Evolutionary conservation across 2,888 invertebrate species (phyloP).

Genomic region (Phalera bucephala): DNA sequence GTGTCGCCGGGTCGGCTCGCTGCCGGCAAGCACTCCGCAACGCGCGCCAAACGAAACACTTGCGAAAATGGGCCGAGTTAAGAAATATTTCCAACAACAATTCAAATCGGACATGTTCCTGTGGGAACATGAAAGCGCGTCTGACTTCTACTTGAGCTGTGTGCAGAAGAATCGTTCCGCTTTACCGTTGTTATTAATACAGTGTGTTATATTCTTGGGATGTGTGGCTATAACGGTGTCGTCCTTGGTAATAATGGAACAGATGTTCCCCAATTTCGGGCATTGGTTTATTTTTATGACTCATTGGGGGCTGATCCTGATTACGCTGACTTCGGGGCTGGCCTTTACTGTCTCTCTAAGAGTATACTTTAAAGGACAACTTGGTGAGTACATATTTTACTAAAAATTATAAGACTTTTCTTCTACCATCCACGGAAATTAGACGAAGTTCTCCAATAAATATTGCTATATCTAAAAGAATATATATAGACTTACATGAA

Average conservation of each 20-base stretch:
- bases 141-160: constrained; percentile 58
- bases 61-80: constrained; percentile 51
- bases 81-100: constrained; percentile 55
- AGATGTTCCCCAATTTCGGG: constrained; percentile 13
- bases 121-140: constrained; percentile 48
- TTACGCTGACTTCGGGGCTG: constrained; percentile 48
- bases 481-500: no score
- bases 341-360: constrained; percentile 48
- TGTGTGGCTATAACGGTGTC: constrained; percentile 50
- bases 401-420: no score
- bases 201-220: constrained; percentile 50
- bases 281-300: constrained; percentile 68
- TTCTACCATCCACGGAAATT: no score
- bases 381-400: constrained; percentile 48
- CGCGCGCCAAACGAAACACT: not conserved
- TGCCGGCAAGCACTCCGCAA: not conserved
- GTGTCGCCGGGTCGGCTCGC: constrained; percentile 21
- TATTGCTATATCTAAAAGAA: no score
- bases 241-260: constrained; percentile 42
- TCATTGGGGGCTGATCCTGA: constrained; percentile 65
- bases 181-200: constrained; percentile 49
- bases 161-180: constrained; percentile 54
- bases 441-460: no score
- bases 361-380: constrained; percentile 43
- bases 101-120: constrained; percentile 42